Percentiles rank a stretch among this genome's conserved stretches.
Conservation (phyloP, 2,888 invertebrate species). For the Rhagium mordax region DNA sequence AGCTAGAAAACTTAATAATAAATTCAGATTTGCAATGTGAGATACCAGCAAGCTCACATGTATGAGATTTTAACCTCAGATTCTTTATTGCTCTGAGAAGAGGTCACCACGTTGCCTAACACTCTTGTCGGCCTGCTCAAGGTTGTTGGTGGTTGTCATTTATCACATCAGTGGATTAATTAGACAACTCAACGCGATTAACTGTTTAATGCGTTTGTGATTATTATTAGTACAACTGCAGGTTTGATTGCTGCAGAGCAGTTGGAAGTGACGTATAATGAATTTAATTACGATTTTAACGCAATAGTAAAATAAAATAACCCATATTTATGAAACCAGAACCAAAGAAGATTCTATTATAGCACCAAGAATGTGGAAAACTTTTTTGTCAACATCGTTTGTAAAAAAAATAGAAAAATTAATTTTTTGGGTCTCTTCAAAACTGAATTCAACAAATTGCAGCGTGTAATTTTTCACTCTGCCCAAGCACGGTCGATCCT, state of each 20-base stretch:
- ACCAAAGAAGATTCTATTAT: too few relatives aligned
- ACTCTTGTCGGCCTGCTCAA: slow-evolving; percentile 6
- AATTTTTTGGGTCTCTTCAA: too few relatives aligned
- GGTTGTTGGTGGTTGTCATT: slow-evolving; percentile 3
- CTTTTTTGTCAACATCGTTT: too few relatives aligned
- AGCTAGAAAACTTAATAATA: slow-evolving; percentile 15
- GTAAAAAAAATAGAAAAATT: too few relatives aligned
- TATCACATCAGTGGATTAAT: neutral
- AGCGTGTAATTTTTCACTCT: too few relatives aligned
- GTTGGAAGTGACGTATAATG: too few relatives aligned
- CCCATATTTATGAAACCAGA: too few relatives aligned
- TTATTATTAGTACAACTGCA: neutral
- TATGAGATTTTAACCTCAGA: slow-evolving; percentile 22
- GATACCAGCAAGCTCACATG: slow-evolving; percentile 25
- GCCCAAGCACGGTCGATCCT: too few relatives aligned
- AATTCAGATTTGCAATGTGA: slow-evolving; percentile 33
- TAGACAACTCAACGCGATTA: neutral
- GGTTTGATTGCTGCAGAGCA: neutral
- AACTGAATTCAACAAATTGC: too few relatives aligned
- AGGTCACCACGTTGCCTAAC: neutral
- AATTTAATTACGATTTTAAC: too few relatives aligned
- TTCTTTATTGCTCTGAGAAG: slow-evolving; percentile 22
- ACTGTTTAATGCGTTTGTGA: neutral
- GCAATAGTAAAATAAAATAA: too few relatives aligned
- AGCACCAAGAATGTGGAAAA: too few relatives aligned